phyloP scores from a whole-genome alignment of 2,888 invertebrate species.

The Drosophila recens region DNA sequence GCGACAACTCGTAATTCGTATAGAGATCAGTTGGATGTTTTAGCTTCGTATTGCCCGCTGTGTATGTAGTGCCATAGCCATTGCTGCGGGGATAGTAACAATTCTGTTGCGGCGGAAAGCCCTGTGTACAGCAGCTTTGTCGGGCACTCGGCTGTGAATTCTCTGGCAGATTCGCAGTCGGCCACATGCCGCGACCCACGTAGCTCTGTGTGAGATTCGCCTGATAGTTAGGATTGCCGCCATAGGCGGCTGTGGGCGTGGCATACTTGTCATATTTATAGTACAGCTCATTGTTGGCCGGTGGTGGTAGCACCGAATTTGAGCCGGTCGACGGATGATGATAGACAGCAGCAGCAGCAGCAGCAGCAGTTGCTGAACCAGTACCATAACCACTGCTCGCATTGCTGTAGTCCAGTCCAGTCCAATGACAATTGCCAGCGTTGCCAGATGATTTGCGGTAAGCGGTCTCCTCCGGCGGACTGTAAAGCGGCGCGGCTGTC shows the following conservation, averaged over 20 bases:
- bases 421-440: conserved; percentile 69
- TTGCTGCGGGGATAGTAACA: conserved; percentile 75
- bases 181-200: conserved; percentile 66
- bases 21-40: conserved; percentile 82
- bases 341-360: conserved; percentile 29
- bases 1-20: conserved; percentile 58
- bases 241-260: conserved; percentile 27
- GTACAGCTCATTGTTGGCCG: conserved; percentile 40
- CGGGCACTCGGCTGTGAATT: conserved; percentile 47
- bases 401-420: conserved; percentile 61
- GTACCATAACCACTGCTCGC: conserved; percentile 56
- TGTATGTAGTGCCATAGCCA: conserved; percentile 41
- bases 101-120: conserved; percentile 70
- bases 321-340: conserved; percentile 42
- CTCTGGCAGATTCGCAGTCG: conserved; percentile 41
- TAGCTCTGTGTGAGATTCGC: conserved; percentile 52
- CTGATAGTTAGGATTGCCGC: conserved; percentile 54
- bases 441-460: conserved; percentile 68
- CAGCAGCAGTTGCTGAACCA: conserved; percentile 23
- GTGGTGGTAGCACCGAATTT: conserved; percentile 30
- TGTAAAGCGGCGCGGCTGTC: conserved; percentile 63
- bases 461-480: conserved; percentile 55
- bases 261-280: conserved; percentile 79
- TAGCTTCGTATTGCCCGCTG: conserved; percentile 52
- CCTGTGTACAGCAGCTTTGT: conserved; percentile 78